Evolutionary conservation across 2,797 vertebrate genomes (phyloP), one percentile per base, ranked within the genome.

Genomic region (Rallus crepitans): DNA sequence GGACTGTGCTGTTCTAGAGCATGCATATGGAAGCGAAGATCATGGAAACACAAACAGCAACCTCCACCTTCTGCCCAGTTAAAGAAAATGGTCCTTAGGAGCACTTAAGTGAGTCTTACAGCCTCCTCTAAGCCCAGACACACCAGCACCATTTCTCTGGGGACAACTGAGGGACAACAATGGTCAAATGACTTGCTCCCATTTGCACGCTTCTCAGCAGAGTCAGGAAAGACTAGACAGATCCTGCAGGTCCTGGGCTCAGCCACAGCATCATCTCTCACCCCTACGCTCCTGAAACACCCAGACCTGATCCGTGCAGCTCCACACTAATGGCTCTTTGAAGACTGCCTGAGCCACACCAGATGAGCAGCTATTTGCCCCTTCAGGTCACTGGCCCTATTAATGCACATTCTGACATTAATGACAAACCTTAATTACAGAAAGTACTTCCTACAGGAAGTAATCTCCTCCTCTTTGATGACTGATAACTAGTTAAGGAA

Each of bases 361-460:
- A 93, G 80, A 87, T 19, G n/a, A 94, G 90, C 96, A 94, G 92
- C 93, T 91, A 94, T 93, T 84, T 92, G 89, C 90, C 94, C 87
- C 94, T 96, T 94, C 85, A 59, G 93, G 96, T 97, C 95, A 97
- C 82, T 25, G 78, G 82, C 82, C 90, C 82, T 93, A 65, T 55
- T 89, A 96, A 83, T n/a, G 92, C 37, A 80, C 73, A 5, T 82
- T 91, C 94, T 90, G 93, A 48, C 95, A 84, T 82, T 94, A 96
- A 83, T 52, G 87, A 92, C 23, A 1, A 95, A 70, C 21, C 56
- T 92, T 96, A 96, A 96, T 96, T 95, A 93, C 94, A 96, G 93
- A 92, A 97, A 97, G 89, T 52, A 88, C 94, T 97, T 97, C 96
- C 96, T 95, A 96, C 90, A 97, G 96, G 97, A 97, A 97, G 93